Evolutionary conservation across 2,797 vertebrate species (phyloP).

Genomic region (Macropodus opercularis): DNA sequence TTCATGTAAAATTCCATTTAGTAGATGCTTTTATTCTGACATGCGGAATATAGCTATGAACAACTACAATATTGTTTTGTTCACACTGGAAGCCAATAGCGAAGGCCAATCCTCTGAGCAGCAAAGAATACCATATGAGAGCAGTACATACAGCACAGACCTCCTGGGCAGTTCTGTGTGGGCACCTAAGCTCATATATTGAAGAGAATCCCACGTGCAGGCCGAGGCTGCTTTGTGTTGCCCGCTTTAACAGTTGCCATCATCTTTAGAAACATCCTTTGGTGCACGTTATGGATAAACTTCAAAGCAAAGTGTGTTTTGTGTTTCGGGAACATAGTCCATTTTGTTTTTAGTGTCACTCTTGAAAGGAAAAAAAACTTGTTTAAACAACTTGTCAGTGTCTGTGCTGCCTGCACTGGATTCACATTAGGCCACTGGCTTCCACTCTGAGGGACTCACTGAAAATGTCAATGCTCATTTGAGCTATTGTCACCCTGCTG

Average conservation of each 20-base stretch:
- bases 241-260: conserved; percentile 17
- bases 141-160: conserved; percentile 45
- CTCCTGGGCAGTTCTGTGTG: conserved; percentile 58
- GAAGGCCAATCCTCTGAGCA: conserved; percentile 39
- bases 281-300: conserved; percentile 32
- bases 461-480: conserved; percentile 15
- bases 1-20: conserved; percentile 1
- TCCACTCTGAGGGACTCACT: not conserved
- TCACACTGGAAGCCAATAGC: conserved; percentile 11
- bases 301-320: conserved; percentile 29
- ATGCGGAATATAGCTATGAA: not conserved
- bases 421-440: not conserved
- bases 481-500: not conserved
- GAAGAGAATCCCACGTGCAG: conserved; percentile 57
- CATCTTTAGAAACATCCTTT: conserved; percentile 35
- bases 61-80: conserved; percentile 18
- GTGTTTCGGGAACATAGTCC: conserved; percentile 13
- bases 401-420: not conserved
- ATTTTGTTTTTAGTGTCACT: not conserved
- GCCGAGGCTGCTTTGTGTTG: conserved; percentile 37
- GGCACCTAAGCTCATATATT: conserved; percentile 60
- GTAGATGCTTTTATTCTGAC: conserved; percentile 2
- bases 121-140: conserved; percentile 45
- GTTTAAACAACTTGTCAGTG: conserved; percentile 1
- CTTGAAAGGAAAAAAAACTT: conserved; percentile 9